These are phyloP conservation scores for Cosmia pyralina DNA, from an alignment of 2,888 invertebrate species.

Conservation along the genomic window DNA sequence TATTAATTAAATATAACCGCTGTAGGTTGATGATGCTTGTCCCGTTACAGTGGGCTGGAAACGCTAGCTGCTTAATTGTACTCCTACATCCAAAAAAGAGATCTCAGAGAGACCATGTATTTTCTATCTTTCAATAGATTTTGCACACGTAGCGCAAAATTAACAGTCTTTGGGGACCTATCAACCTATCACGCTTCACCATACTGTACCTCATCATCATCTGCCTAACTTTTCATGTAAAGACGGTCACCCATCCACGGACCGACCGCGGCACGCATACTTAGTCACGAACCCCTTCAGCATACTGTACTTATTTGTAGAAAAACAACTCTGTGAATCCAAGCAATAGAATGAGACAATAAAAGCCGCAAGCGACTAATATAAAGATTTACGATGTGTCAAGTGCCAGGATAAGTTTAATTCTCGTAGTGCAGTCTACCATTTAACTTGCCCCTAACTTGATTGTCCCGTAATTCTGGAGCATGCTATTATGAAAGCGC, in stretches of 20 bases:
- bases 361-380: slow-evolving; percentile 31
- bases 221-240: background rate
- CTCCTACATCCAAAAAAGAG: background rate
- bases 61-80: background rate
- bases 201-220: background rate
- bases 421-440: slow-evolving; percentile 59
- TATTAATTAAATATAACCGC: too few species aligned
- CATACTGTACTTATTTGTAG: background rate
- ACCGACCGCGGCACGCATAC: background rate
- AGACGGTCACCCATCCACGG: background rate
- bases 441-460: slow-evolving; percentile 64
- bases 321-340: background rate
- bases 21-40: background rate
- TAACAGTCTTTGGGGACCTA: background rate
- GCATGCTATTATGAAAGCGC: slow-evolving; percentile 29
- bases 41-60: background rate
- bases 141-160: background rate
- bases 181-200: background rate
- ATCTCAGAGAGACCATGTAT: too few species aligned
- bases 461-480: slow-evolving; percentile 57
- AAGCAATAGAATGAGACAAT: slow-evolving; percentile 16
- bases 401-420: slow-evolving; percentile 60
- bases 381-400: slow-evolving; percentile 59
- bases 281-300: background rate
- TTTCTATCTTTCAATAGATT: too few species aligned